phyloP scores from a whole-genome alignment of 1,140 invertebrate species.

The Cydia splendana region DNA sequence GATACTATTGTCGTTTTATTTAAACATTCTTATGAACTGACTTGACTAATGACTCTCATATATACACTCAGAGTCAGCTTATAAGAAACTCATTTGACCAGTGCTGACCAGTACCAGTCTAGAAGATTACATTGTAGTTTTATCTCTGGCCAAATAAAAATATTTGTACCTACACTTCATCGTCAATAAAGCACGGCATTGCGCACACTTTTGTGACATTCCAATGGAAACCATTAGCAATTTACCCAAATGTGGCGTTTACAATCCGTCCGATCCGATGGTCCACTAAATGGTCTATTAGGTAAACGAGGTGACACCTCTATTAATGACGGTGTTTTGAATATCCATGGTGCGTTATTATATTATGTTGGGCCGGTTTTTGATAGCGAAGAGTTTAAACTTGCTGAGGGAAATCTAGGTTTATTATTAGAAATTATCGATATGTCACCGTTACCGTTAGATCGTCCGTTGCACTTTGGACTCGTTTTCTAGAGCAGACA shows the following conservation, averaged over 20 bases:
- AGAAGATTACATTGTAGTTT: no score
- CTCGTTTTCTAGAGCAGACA: neutral
- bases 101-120: no score
- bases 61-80: no score
- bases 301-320: slow-evolving; percentile 12
- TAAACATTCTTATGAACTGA: no score
- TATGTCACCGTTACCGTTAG: slow-evolving; percentile 13
- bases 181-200: neutral
- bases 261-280: slow-evolving; percentile 14
- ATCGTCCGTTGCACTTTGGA: neutral
- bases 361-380: neutral
- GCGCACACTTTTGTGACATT: neutral
- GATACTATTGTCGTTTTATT: no score
- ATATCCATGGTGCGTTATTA: slow-evolving; percentile 19
- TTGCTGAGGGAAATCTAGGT: neutral
- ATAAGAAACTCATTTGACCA: no score
- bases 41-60: no score
- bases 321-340: slow-evolving; percentile 21
- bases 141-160: no score
- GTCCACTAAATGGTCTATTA: slow-evolving; percentile 23
- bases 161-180: no score
- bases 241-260: slow-evolving; percentile 8
- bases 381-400: neutral
- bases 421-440: slow-evolving; percentile 22
- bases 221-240: neutral